Base-by-base conservation (phyloP, 2,888 invertebrate species). In the Dilophus febrilis region DNA sequence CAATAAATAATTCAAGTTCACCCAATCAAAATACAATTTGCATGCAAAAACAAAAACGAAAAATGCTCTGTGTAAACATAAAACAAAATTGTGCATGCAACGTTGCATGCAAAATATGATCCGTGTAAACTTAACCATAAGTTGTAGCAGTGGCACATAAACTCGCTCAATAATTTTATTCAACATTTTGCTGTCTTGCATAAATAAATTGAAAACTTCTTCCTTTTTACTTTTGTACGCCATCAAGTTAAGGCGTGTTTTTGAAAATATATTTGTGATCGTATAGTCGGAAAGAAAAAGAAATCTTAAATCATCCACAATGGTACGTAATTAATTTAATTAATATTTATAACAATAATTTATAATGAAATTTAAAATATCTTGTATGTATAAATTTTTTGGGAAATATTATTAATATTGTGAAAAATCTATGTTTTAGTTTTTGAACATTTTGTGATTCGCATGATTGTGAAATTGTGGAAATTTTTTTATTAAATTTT, bases 191-290 rank as follows among this genome's bases (percentile, higher is more conserved):
- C 3, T n/a, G 35, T 22, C 35, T 8, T 6, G 7, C 5, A 4
- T 19, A 35, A 34, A 12, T n/a, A 22, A 13, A 35, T 22, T 8
- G 8, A 22, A 22, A 22, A 22, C 22, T 22, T 8, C 22, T 22
- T 49, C 66, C 68, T 79, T 83, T 84, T 83, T 74, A 71, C 71
- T 75, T 70, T 74, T 74, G 80, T 78, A 77, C 83, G 83, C 83
- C 83, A 79, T 80, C 72, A n/a, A n/a, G n/a, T n/a, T 74, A 71
- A 78, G 81, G 80, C 81, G 81, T 77, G 79, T 77, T 74, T n/a
- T n/a, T n/a, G n/a, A n/a, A n/a, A n/a, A 75, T 74, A 68, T 72
- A 74, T 71, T 70, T 66, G 69, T 70, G 71, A 68, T 66, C 65
- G 55, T 53, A 51, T n/a, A n/a, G n/a, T n/a, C n/a, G n/a, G n/a